Conservation (phyloP, 2,888 invertebrate species). For the Eilema griseolum region DNA sequence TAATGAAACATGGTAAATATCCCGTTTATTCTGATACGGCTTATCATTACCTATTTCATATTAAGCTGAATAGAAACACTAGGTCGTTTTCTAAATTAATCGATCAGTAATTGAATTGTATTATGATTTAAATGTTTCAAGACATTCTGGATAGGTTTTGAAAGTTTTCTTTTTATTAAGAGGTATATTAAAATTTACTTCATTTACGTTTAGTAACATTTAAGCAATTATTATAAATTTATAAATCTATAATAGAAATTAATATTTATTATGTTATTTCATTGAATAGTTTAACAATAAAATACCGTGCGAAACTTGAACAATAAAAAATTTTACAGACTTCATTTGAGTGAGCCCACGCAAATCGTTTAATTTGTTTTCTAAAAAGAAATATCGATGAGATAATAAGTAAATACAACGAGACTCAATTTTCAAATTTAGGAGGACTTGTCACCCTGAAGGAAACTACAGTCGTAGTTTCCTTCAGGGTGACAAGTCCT, state of each 20-base stretch:
- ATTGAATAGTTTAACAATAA: slow-evolving; percentile 19
- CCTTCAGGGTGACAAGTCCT: neutral
- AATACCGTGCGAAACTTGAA: slow-evolving; percentile 5
- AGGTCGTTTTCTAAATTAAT: slow-evolving; percentile 13
- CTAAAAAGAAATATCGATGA: neutral
- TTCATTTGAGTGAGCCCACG: neutral
- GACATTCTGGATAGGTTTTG: slow-evolving; percentile 14
- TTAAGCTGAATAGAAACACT: slow-evolving; percentile 5
- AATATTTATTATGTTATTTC: slow-evolving; percentile 15
- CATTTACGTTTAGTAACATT: slow-evolving; percentile 5
- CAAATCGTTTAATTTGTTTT: neutral
- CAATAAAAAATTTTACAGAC: slow-evolving; percentile 3
- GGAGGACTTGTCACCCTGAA: neutral
- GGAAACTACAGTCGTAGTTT: neutral
- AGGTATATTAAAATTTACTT: neutral
- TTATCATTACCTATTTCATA: slow-evolving; percentile 15
- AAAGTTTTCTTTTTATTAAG: slow-evolving; percentile 14
- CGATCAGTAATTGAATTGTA: slow-evolving; percentile 20
- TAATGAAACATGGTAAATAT: too few species aligned
- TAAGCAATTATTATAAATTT: neutral
- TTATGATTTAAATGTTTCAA: slow-evolving; percentile 18
- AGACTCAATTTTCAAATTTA: neutral
- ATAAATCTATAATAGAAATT: neutral
- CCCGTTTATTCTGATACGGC: too few species aligned
- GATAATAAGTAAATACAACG: neutral